Evolutionary conservation across 2,797 vertebrate genomes (phyloP), one percentile per base, ranked within the genome.

Genomic region (Fistularia tabacaria): DNA sequence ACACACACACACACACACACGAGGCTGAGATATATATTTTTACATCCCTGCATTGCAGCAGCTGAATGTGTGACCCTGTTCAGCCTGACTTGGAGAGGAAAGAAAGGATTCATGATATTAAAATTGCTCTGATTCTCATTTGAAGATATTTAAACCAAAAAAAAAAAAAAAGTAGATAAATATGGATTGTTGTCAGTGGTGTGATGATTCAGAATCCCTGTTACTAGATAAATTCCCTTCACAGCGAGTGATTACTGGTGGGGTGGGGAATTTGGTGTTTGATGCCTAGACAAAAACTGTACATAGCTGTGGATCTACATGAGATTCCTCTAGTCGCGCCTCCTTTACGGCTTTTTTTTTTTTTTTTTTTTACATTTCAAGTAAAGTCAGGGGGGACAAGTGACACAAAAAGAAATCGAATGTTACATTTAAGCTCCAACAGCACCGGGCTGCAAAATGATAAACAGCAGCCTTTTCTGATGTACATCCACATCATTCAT

Each of bases 361-460:
- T 52, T n/a, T 39, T 47, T 46, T n/a, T 39, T 46, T 13, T 70
- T 55, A 40, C 47, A 66, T 60, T 52, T 74, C 42, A 58, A 64
- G 49, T 59, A 46, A 46, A 70, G 65, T 77, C 77, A 66, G 66
- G 53, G 51, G 71, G 71, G 73, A 71, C 37, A 71, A 57, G 63
- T 52, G 74, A 82, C 78, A 83, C 44, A 60, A 65, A 64, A 70
- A 57, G 48, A 61, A 69, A 78, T 85, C 81, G 84, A 82, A 85
- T 54, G 5, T 49, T 62, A 53, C 67, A 80, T 82, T 73, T 82
- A 79, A 76, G 79, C 72, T 75, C 55, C 81, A 63, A 73, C 80
- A 74, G 73, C 59, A 71, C 71, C 64, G 51, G 69, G 56, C 70
- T 66, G 54, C 60, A 63, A 61, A 77, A 78, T 65, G 61, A 77